Percentiles rank a stretch among this genome's conserved stretches.
Conservation (phyloP, 2,797 vertebrate genomes). For the Cossypha caffra region DNA sequence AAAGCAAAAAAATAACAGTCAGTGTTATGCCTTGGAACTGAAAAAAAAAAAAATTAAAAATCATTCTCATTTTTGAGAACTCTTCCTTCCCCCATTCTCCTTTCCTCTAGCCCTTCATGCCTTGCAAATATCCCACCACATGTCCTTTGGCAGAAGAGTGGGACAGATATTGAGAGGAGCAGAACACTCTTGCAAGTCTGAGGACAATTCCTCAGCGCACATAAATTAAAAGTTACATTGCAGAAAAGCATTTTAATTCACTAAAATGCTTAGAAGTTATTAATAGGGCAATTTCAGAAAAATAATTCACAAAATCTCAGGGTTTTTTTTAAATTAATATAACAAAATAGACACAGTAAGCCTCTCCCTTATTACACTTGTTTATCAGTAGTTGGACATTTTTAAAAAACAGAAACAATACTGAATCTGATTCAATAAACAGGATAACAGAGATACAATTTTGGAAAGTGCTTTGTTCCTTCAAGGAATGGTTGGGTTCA, state of each 20-base stretch:
- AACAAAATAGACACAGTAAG: not conserved
- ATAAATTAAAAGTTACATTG: not conserved
- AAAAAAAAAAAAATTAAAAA: no score
- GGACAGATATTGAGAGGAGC: not conserved
- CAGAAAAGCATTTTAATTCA: not conserved
- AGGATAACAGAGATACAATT: not conserved
- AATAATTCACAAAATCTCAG: not conserved
- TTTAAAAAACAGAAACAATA: not conserved
- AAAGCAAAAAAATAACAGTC: not conserved
- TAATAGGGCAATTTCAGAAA: not conserved
- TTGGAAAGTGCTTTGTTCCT: not conserved
- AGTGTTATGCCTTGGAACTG: rapidly evolving
- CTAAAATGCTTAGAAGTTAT: not conserved
- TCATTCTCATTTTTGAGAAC: not conserved
- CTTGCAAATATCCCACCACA: not conserved
- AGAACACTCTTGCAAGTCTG: not conserved
- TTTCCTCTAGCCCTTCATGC: not conserved
- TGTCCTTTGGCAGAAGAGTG: not conserved
- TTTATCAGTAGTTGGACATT: not conserved
- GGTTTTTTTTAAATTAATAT: not conserved
- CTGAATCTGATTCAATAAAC: not conserved
- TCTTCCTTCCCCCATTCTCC: not conserved
- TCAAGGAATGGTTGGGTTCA: not conserved
- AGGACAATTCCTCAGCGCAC: not conserved
- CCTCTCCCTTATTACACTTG: not conserved